Evolutionary conservation across 2,113 vertebrate species (phyloP).

Genomic region (Scomber colias): DNA sequence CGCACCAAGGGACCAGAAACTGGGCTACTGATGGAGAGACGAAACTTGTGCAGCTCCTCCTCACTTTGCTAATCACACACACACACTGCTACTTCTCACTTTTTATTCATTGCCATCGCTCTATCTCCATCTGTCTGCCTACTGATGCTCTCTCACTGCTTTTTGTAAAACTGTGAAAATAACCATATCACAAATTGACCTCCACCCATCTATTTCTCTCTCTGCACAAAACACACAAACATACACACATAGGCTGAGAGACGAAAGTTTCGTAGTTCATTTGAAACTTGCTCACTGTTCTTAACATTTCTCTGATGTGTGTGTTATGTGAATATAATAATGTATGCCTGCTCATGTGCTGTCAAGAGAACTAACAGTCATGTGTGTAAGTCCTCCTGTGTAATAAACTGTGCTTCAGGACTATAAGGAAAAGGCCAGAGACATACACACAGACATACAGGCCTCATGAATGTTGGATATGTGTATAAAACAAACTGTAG

Average conservation of each 20-base stretch:
- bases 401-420: constrained; percentile 53
- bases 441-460: constrained; percentile 52
- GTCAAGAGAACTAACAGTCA: constrained; percentile 42
- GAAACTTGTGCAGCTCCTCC: constrained; percentile 75
- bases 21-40: constrained; percentile 61
- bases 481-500: not conserved
- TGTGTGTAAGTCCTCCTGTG: constrained; percentile 32
- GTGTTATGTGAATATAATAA: constrained; percentile 37
- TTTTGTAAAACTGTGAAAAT: constrained; percentile 48
- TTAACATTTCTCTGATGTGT: constrained; percentile 22
- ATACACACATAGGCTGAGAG: constrained; percentile 3
- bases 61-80: constrained; percentile 63
- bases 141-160: constrained; percentile 28
- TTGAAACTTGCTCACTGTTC: constrained; percentile 39
- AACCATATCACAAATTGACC: constrained; percentile 55
- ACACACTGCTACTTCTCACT: constrained; percentile 47
- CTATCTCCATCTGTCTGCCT: constrained; percentile 15
- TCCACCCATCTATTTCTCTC: constrained; percentile 24
- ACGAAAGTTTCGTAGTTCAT: constrained; percentile 48
- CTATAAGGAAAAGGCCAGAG: constrained; percentile 43
- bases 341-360: constrained; percentile 42
- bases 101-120: constrained; percentile 37
- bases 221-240: not conserved
- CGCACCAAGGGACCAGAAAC: constrained; percentile 58
- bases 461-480: constrained; percentile 72